Percentiles rank a stretch among this genome's conserved stretches.
phyloP scores from a whole-genome alignment of 2,888 invertebrate species.

The Petrolisthes manimaculis region DNA sequence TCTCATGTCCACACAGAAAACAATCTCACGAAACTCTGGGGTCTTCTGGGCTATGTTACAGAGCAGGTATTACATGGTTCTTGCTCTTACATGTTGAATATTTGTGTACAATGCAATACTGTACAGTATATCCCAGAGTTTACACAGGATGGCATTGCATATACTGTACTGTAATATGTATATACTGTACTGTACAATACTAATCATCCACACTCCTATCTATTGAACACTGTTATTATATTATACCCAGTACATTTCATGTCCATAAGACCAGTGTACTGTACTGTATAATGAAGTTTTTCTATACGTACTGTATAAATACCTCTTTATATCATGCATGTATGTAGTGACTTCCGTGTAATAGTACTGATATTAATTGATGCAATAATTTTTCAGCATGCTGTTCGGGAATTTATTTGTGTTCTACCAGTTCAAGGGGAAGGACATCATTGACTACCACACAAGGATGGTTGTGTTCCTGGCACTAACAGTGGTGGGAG shows the following conservation, averaged over 20 bases:
- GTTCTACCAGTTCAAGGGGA: conserved; percentile 88
- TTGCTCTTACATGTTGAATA: too few species aligned
- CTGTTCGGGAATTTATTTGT: conserved; percentile 96
- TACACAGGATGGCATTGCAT: too few species aligned
- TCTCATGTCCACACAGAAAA: conserved; percentile 86
- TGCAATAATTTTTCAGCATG: conserved; percentile 75
- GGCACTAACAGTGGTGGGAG: conserved; percentile 76
- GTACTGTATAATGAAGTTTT: not conserved
- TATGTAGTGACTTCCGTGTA: not conserved
- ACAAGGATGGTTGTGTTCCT: conserved; percentile 85
- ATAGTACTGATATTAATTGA: conserved; percentile 16
- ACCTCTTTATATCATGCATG: not conserved
- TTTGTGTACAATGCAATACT: not conserved
- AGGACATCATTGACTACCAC: conserved; percentile 78
- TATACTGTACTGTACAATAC: not conserved
- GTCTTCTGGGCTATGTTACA: conserved; percentile 97
- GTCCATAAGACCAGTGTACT: not conserved
- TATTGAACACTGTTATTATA: not conserved
- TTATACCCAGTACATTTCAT: not conserved
- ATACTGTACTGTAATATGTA: too few species aligned
- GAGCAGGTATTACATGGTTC: conserved; percentile 77
- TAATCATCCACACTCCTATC: too few species aligned
- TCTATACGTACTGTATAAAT: not conserved
- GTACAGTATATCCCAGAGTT: not conserved
- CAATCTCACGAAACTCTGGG: conserved; percentile 93